Percentiles rank a stretch among this genome's conserved stretches.
Evolutionary conservation across 2,797 vertebrate genomes (phyloP).

Genomic region (Rhinogobio ventralis): DNA sequence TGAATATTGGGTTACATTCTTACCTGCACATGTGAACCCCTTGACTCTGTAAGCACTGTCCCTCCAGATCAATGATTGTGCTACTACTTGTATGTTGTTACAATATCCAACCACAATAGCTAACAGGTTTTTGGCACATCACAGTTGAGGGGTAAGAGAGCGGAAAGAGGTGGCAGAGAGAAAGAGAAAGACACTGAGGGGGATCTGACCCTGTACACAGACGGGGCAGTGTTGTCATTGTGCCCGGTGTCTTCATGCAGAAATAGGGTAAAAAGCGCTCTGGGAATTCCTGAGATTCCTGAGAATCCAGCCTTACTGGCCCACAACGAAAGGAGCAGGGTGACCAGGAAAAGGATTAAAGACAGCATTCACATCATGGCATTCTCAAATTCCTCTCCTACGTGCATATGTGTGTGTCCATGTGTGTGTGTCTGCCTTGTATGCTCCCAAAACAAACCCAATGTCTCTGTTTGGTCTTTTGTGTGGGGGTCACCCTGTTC

Average conservation of each 20-base stretch:
- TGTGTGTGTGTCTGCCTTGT: conserved; percentile 45
- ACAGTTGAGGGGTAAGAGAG: conserved; percentile 37
- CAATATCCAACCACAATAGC: conserved; percentile 19
- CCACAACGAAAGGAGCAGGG: conserved; percentile 58
- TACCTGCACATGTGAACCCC: neutral
- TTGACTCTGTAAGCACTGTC: neutral
- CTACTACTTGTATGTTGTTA: conserved; percentile 9
- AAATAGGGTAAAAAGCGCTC: conserved; percentile 57
- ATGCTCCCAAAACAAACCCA: conserved; percentile 57
- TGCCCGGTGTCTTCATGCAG: conserved; percentile 39
- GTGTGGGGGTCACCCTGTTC: conserved; percentile 56
- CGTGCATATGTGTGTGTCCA: conserved; percentile 35
- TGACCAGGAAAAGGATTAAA: conserved; percentile 62
- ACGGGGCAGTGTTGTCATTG: conserved; percentile 57
- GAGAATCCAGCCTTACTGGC: conserved; percentile 51
- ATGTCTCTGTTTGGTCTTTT: conserved; percentile 56
- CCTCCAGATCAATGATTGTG: neutral
- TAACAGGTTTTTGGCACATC: conserved; percentile 41
- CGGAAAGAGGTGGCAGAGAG: conserved; percentile 30
- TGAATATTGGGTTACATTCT: conserved; percentile 4
- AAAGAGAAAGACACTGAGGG: conserved; percentile 29
- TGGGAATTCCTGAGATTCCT: conserved; percentile 65
- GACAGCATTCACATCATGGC: conserved; percentile 60
- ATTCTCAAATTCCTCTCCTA: conserved; percentile 51
- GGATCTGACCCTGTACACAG: conserved; percentile 45